Percentiles rank a stretch among this genome's conserved stretches.
Conservation (phyloP, 1,140 invertebrate genomes). For the Agrilus planipennis region DNA sequence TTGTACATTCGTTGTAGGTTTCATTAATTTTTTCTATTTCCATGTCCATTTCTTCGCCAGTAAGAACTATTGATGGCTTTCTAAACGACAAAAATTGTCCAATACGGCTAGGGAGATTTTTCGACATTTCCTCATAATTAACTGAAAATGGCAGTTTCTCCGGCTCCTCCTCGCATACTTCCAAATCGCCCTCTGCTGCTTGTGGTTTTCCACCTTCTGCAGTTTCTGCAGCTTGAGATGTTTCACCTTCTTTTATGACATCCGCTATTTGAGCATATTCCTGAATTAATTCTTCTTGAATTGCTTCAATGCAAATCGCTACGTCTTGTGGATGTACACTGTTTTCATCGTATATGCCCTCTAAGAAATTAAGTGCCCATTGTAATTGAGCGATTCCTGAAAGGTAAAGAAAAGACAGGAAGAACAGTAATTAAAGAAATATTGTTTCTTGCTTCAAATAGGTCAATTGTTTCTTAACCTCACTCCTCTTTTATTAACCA, state of each 20-base stretch:
- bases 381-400: conserved; percentile 27
- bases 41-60: too few species aligned
- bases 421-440: too few species aligned
- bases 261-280: conserved; percentile 23
- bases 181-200: background rate
- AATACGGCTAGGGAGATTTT: conserved; percentile 6
- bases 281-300: conserved; percentile 25
- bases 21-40: too few species aligned
- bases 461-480: too few species aligned
- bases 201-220: conserved; percentile 8
- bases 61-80: too few species aligned
- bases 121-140: conserved; percentile 22
- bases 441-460: too few species aligned
- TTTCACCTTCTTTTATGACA: conserved; percentile 9
- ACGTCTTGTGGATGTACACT: conserved; percentile 25
- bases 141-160: conserved; percentile 18
- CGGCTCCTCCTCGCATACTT: background rate
- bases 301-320: conserved; percentile 23
- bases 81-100: conserved; percentile 7
- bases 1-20: too few species aligned
- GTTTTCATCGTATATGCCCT: conserved; percentile 18
- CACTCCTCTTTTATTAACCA: too few species aligned
- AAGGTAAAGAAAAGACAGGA: too few species aligned
- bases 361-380: conserved; percentile 28
- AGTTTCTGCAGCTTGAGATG: conserved; percentile 12